Evolutionary conservation across 2,797 vertebrate genomes (phyloP), one percentile per base, ranked within the genome.

Genomic region (Bradypus variegatus): DNA sequence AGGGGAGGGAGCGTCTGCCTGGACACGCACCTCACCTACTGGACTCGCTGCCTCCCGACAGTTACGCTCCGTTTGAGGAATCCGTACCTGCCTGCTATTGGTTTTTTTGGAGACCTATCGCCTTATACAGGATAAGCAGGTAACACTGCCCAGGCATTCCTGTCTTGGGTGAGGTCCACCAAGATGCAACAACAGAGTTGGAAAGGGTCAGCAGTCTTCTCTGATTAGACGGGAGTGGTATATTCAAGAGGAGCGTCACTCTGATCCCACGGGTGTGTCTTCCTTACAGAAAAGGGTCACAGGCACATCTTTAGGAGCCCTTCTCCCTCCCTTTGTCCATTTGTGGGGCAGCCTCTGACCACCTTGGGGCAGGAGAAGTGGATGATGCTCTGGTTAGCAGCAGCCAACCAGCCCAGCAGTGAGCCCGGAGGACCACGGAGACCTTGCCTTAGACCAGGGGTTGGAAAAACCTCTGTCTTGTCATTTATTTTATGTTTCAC

Each of bases 381-480:
- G 55, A 60, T 91, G 53, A 81, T 67, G 75, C 82, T 93, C 95
- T 94, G 64, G 84, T 87, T 90, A 87, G 90, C 88, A 91, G 92
- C 88, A 94, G 55, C 41, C 70, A 31, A 48, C 90, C 58, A 94
- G 48, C 31, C 88, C 90, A 41, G 25, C 45, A 73, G 72, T 27
- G 45, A 10, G 19, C 41, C 14, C 19, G 21, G 50, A 86, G 25
- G 16, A 72, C 31, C 0, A 31, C 18, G 23, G 55, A 6, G 23
- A 5, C 5, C 33, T 38, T 65, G 41, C 36, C 69, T 79, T 38
- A 31, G 50, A 81, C n/a, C 25, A 64, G 25, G 55, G 53, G 60
- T n/a, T n/a, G 6, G 12, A 36, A 85, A 85, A 84, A 36, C 31
- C 53, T 38, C 3, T 1, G 19, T 76, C 36, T 90, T 38, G 29